Conservation (phyloP, 2,113 vertebrate species). For the Chamaea fasciata region DNA sequence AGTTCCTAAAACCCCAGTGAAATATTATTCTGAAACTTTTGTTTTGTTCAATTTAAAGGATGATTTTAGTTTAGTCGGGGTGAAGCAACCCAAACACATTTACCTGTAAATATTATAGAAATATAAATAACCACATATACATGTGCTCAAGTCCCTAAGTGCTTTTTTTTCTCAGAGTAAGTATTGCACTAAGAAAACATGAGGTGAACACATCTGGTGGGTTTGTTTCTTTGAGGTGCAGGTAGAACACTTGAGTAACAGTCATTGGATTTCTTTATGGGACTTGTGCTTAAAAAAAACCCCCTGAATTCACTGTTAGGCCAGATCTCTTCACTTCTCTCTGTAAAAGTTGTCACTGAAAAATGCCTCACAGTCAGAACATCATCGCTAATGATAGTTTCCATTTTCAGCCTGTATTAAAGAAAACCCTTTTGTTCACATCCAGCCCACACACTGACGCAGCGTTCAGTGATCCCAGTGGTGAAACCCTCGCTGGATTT, state of each 20-base stretch:
- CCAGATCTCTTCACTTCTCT: background rate
- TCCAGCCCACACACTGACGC: constrained; percentile 38
- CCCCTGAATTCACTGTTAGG: background rate
- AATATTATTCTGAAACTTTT: background rate
- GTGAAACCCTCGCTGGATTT: background rate
- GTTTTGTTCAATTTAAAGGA: background rate
- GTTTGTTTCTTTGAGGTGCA: background rate
- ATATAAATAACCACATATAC: background rate
- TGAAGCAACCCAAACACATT: background rate
- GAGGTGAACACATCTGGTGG: background rate
- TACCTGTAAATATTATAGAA: background rate
- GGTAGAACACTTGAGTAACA: background rate
- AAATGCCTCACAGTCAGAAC: constrained; percentile 20
- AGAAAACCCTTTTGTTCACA: constrained; percentile 45
- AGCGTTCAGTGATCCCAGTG: background rate
- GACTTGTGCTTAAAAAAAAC: background rate
- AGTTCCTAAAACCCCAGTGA: background rate
- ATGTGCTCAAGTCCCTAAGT: background rate
- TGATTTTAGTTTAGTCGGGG: background rate
- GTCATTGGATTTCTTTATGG: background rate
- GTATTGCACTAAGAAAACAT: background rate
- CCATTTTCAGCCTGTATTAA: constrained; percentile 32
- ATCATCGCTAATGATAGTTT: constrained; percentile 21
- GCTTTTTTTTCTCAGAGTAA: background rate
- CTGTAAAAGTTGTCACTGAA: background rate